A percentile compares a stretch with the other conserved stretches of the same genome.
phyloP scores from a whole-genome alignment of 2,113 vertebrate species.

The Mesembrinibis cayennensis region DNA sequence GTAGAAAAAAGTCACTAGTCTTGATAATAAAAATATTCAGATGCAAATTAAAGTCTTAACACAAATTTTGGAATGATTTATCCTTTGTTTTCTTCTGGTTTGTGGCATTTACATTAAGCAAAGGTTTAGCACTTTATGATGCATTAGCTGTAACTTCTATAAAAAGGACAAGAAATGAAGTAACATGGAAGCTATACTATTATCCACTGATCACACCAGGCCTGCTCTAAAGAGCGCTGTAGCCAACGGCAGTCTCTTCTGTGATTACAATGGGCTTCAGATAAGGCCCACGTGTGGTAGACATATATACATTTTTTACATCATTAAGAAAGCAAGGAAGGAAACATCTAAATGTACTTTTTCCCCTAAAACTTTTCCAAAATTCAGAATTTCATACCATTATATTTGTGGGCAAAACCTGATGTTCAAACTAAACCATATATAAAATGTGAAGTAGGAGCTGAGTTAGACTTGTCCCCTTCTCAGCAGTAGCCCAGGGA shows the following conservation, averaged over 20 bases:
- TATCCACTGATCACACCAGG: not conserved
- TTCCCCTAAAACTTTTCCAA: not conserved
- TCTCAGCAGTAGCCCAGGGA: not conserved
- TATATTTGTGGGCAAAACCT: not conserved
- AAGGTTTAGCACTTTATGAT: not conserved
- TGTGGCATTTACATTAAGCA: not conserved
- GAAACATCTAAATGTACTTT: not conserved
- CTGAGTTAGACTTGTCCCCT: not conserved
- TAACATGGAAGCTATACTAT: not conserved
- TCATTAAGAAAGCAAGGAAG: not conserved
- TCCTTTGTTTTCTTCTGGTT: not conserved
- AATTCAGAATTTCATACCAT: not conserved
- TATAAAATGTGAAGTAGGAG: not conserved
- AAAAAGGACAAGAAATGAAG: not conserved
- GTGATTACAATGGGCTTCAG: not conserved
- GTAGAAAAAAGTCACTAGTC: not conserved
- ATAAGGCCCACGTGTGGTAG: not conserved
- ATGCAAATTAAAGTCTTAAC: not conserved
- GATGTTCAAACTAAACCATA: not conserved
- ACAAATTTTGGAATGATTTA: not conserved
- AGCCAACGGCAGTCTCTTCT: not conserved
- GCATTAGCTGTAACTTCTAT: not conserved
- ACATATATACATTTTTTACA: fast-evolving
- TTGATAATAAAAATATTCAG: slow-evolving; percentile 31
- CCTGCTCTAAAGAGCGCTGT: not conserved